These are phyloP conservation scores for Chelonus formosanus DNA, from an alignment of 2,888 invertebrate species.

Conservation along the genomic window DNA sequence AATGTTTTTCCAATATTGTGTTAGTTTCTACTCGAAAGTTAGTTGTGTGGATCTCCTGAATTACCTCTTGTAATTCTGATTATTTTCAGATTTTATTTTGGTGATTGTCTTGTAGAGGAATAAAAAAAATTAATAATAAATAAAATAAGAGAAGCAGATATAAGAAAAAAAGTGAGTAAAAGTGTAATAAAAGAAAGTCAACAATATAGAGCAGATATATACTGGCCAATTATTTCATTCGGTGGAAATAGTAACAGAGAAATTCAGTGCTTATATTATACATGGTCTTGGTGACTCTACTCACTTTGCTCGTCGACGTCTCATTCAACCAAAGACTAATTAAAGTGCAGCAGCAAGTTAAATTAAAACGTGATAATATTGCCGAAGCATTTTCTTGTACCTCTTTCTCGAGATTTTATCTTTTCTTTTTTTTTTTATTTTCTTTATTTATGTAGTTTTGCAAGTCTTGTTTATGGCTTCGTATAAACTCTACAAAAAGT, in stretches of 20 bases:
- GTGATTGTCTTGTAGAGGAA: too few relatives aligned
- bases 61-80: too few relatives aligned
- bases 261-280: constrained; percentile 14
- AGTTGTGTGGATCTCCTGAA: too few relatives aligned
- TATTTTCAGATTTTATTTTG: too few relatives aligned
- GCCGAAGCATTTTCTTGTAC: constrained; percentile 41
- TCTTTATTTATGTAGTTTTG: constrained; percentile 6
- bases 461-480: background rate
- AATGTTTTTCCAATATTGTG: too few relatives aligned
- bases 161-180: background rate
- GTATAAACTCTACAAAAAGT: background rate
- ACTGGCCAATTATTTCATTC: too few relatives aligned
- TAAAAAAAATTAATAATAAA: too few relatives aligned
- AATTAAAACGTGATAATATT: constrained; percentile 64
- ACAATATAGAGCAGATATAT: constrained; percentile 18
- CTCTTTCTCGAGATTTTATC: background rate
- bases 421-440: too few relatives aligned
- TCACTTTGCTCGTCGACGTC: constrained; percentile 50
- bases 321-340: constrained; percentile 61
- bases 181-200: constrained; percentile 11
- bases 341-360: constrained; percentile 64
- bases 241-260: too few relatives aligned
- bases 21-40: too few relatives aligned
- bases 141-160: too few relatives aligned
- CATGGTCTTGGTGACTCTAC: constrained; percentile 38